phyloP scores from a whole-genome alignment of 1,140 invertebrate species.

The Pentalonia nigronervosa region DNA sequence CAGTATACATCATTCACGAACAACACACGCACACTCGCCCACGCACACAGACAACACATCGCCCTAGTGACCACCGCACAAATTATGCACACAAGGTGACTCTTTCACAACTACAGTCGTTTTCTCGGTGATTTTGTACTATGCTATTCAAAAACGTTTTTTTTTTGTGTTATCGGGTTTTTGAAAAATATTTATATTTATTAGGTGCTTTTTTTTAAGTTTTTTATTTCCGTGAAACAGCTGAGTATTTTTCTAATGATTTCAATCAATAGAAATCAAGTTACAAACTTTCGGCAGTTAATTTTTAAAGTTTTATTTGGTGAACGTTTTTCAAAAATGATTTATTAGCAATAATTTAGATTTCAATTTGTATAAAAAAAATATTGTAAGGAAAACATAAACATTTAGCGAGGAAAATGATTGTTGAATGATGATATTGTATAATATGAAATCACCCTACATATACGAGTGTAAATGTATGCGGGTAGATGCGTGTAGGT shows the following conservation, averaged over 20 bases:
- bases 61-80: constrained; percentile 41
- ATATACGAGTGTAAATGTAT: background rate
- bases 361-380: background rate
- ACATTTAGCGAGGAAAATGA: background rate
- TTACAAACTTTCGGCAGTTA: background rate
- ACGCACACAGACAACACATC: background rate
- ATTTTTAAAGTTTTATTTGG: background rate
- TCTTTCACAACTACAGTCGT: background rate
- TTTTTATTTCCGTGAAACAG: too few species aligned
- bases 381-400: background rate
- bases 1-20: background rate
- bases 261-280: background rate
- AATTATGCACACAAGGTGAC: background rate
- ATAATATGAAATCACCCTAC: background rate
- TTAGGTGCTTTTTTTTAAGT: too few species aligned
- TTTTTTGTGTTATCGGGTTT: too few species aligned
- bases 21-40: too few species aligned
- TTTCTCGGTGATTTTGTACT: background rate
- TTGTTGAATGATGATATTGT: background rate
- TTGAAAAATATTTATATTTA: too few species aligned
- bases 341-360: background rate
- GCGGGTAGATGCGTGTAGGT: background rate
- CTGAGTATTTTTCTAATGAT: background rate
- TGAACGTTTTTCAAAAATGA: background rate
- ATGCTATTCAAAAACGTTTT: too few species aligned